Evolutionary conservation across 2,888 invertebrate species (phyloP).

Genomic region (Geophilus truncorum): DNA sequence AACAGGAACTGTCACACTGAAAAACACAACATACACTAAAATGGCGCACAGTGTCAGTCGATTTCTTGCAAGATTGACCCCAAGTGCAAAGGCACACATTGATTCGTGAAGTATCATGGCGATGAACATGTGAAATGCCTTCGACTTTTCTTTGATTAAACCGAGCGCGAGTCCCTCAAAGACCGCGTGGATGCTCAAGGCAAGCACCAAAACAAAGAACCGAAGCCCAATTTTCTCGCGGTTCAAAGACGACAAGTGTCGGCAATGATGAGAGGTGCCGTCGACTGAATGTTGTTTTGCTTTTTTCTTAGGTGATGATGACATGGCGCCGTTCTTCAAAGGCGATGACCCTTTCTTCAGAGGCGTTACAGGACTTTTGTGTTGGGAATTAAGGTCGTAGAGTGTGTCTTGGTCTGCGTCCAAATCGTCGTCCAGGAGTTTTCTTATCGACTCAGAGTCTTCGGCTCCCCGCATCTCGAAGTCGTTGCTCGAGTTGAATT

Average conservation of each 20-base stretch:
- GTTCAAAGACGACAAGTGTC: background rate
- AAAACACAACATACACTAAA: constrained; percentile 42
- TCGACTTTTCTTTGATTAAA: constrained; percentile 43
- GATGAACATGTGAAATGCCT: constrained; percentile 44
- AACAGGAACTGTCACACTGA: constrained; percentile 45
- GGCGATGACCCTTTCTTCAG: background rate
- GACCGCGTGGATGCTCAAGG: constrained; percentile 46
- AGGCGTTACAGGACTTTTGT: background rate
- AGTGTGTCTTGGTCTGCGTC: background rate
- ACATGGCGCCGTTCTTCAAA: background rate
- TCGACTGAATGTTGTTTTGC: background rate
- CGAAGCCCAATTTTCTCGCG: constrained; percentile 38
- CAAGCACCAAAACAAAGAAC: constrained; percentile 44
- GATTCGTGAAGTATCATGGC: constrained; percentile 46
- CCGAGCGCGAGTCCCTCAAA: constrained; percentile 49
- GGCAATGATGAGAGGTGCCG: background rate
- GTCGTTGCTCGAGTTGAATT: constrained; percentile 20
- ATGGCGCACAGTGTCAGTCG: constrained; percentile 39
- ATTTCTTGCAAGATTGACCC: constrained; percentile 44
- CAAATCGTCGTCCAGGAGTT: constrained; percentile 31
- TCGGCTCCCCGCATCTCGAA: background rate
- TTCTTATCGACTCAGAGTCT: constrained; percentile 30
- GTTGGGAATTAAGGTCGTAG: constrained; percentile 1
- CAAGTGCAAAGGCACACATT: constrained; percentile 45
- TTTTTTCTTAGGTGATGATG: background rate